These are phyloP conservation scores for Rotaria macrura DNA, from an alignment of 2,888 invertebrate species.

Conservation along the genomic window DNA sequence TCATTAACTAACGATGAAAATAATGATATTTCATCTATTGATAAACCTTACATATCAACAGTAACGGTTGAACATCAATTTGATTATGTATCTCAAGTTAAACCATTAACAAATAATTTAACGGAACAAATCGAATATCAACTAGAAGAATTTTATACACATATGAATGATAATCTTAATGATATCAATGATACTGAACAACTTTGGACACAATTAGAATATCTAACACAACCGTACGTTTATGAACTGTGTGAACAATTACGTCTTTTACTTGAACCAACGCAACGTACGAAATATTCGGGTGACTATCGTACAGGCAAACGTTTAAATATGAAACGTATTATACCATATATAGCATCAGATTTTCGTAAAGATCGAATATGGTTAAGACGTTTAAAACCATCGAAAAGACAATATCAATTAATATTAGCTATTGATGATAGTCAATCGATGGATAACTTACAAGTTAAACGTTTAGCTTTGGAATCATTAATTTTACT, in stretches of 20 bases:
- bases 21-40: not conserved
- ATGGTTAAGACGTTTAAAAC: slow-evolving; percentile 87
- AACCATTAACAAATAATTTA: not conserved
- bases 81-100: not conserved
- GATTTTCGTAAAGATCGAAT: slow-evolving; percentile 98
- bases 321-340: slow-evolving; percentile 90
- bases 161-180: not conserved
- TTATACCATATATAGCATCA: slow-evolving; percentile 96
- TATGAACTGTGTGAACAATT: slow-evolving; percentile 82
- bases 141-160: not conserved
- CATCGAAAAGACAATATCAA: slow-evolving; percentile 86
- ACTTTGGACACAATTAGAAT: slow-evolving; percentile 27
- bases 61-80: slow-evolving; percentile 5
- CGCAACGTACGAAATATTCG: slow-evolving; percentile 68
- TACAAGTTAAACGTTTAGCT: slow-evolving; percentile 55
- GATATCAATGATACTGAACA: not conserved
- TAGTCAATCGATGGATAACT: slow-evolving; percentile 61
- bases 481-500: slow-evolving; percentile 27
- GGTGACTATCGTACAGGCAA: slow-evolving; percentile 94
- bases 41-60: not conserved
- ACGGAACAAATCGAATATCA: not conserved
- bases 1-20: not conserved
- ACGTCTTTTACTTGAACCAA: slow-evolving; percentile 83
- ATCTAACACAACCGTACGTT: slow-evolving; percentile 55
- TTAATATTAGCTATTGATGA: slow-evolving; percentile 91